These are phyloP conservation scores for Oostethus manadensis DNA, from an alignment of 2,113 vertebrate species.

Conservation along the genomic window DNA sequence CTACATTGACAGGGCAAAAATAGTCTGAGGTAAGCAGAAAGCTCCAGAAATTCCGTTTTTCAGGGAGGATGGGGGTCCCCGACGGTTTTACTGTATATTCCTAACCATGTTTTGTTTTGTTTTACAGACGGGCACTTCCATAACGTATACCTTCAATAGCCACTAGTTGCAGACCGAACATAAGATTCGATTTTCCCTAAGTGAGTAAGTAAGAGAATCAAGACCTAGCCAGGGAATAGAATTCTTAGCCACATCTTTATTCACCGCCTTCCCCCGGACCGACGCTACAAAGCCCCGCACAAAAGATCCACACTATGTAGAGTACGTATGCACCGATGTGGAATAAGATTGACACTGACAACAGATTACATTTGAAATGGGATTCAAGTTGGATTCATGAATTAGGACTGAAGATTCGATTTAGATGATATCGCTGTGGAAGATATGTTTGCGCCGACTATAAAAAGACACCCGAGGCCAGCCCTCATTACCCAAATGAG, in stretches of 20 bases:
- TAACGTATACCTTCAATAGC: too few species aligned
- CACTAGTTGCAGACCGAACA: too few species aligned
- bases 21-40: too few species aligned
- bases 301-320: neutral
- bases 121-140: too few species aligned
- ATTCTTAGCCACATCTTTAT: neutral
- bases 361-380: too few species aligned
- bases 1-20: too few species aligned
- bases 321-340: neutral
- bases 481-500: slow-evolving; percentile 84
- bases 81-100: too few species aligned
- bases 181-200: too few species aligned
- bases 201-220: too few species aligned
- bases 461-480: slow-evolving; percentile 63
- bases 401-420: neutral
- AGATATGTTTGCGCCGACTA: slow-evolving; percentile 50
- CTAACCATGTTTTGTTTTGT: too few species aligned
- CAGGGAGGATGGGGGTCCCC: too few species aligned
- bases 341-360: neutral
- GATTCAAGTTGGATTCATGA: neutral
- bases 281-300: neutral
- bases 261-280: neutral
- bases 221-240: neutral
- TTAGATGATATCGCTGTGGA: neutral
- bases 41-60: too few species aligned